Percentiles rank a stretch among this genome's conserved stretches.
Evolutionary conservation across 2,888 invertebrate species (phyloP).

Genomic region (Priapulus caudatus): DNA sequence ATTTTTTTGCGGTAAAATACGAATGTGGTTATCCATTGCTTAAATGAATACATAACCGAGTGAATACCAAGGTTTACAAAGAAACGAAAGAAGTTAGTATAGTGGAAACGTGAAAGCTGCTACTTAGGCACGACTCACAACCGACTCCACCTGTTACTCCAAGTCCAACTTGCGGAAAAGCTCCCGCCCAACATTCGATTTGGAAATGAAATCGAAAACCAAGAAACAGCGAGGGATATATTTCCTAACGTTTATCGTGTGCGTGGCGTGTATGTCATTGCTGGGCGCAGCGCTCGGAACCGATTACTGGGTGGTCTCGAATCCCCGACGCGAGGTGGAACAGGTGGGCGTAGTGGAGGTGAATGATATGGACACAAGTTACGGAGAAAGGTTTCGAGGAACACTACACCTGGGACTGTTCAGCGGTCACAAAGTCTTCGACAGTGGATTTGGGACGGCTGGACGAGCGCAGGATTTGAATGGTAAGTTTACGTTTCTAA

Average conservation of each 20-base stretch:
- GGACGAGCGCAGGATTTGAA: slow-evolving; percentile 45
- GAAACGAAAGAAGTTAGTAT: no score
- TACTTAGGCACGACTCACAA: no score
- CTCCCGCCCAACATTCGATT: no score
- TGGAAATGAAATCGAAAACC: no score
- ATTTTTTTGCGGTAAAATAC: no score
- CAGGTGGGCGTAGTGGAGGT: not conserved
- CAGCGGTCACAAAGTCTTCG: slow-evolving; percentile 66
- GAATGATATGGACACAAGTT: not conserved
- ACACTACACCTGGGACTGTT: slow-evolving; percentile 62
- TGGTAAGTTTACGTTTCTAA: no score
- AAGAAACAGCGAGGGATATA: slow-evolving; percentile 63
- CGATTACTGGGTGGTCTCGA: slow-evolving; percentile 66
- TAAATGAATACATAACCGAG: no score
- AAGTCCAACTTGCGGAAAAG: no score
- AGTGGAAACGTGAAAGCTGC: no score
- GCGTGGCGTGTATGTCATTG: slow-evolving; percentile 61
- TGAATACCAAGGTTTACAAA: no score
- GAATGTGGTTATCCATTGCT: no score
- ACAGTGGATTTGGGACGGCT: slow-evolving; percentile 68
- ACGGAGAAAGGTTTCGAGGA: slow-evolving; percentile 21
- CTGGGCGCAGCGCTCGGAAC: slow-evolving; percentile 70
- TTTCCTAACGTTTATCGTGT: slow-evolving; percentile 66
- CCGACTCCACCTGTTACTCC: no score
- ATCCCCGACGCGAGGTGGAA: slow-evolving; percentile 46